Conservation (phyloP, 1,140 invertebrate species). For the Panagrolaimus sp. region DNA sequence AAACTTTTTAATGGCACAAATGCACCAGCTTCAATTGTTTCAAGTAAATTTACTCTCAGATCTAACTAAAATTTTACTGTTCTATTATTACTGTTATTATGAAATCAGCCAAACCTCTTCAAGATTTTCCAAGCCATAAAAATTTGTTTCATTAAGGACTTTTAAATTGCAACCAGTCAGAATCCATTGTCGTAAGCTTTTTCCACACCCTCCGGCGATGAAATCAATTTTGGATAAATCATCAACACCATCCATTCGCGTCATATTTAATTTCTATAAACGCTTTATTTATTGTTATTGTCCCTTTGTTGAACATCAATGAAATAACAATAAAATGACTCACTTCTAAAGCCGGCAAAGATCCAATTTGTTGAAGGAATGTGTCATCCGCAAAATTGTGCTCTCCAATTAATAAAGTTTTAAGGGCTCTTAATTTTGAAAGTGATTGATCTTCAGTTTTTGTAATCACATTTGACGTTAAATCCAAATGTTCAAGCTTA, state of each 20-base stretch:
- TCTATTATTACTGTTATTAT: not conserved
- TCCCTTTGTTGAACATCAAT: not conserved
- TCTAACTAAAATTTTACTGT: conserved; percentile 24
- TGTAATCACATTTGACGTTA: conserved; percentile 39
- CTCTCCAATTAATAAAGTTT: conserved; percentile 43
- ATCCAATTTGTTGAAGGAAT: conserved; percentile 32
- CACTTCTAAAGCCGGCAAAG: not conserved
- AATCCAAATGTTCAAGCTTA: conserved; percentile 41
- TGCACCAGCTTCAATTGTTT: conserved; percentile 22
- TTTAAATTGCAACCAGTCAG: conserved; percentile 21
- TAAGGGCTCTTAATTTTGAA: conserved; percentile 25
- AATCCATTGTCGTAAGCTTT: conserved; percentile 17
- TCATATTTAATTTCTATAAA: conserved; percentile 21
- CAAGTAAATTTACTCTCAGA: conserved; percentile 35
- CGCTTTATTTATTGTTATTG: no score
- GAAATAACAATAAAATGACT: not conserved
- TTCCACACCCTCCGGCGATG: not conserved
- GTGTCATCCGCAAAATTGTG: conserved; percentile 44
- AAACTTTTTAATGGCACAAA: conserved; percentile 21
- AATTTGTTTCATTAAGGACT: not conserved
- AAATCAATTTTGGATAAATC: conserved; percentile 10
- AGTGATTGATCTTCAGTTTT: conserved; percentile 33
- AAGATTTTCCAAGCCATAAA: not conserved
- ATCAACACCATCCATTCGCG: conserved; percentile 20
- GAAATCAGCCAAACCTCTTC: conserved; percentile 11